A percentile compares a stretch with the other conserved stretches of the same genome.
phyloP scores from a whole-genome alignment of 2,797 vertebrate species.

The Microctenopoma lineatum region DNA sequence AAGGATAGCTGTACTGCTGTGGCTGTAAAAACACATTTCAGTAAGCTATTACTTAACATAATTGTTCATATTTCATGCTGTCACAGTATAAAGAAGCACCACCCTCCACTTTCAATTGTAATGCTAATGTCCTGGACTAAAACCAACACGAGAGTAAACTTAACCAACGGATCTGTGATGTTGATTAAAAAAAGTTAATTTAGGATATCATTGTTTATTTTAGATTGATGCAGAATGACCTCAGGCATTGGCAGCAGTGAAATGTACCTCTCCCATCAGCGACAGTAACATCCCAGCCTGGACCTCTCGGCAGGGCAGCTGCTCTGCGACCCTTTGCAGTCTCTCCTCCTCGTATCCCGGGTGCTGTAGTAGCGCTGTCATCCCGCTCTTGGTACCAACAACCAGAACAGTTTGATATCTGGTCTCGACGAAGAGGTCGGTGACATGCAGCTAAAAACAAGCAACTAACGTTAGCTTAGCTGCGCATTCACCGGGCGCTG shows the following conservation, averaged over 20 bases:
- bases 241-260: neutral
- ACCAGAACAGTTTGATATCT: neutral
- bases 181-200: neutral
- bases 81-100: neutral
- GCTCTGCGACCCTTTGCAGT: conserved; percentile 76
- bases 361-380: conserved; percentile 79
- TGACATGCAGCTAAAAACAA: neutral
- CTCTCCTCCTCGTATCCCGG: conserved; percentile 80
- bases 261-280: conserved; percentile 91
- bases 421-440: neutral
- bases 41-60: neutral
- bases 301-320: conserved; percentile 88
- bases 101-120: neutral
- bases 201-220: neutral
- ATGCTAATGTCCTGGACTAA: neutral
- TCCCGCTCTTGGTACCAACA: conserved; percentile 12
- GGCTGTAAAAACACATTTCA: conserved; percentile 78
- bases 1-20: conserved; percentile 91
- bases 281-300: conserved; percentile 87
- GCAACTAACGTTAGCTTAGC: neutral
- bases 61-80: neutral
- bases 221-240: neutral
- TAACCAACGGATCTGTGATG: neutral
- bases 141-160: neutral
- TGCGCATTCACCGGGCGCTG: neutral